These are phyloP conservation scores for Xiphophorus hellerii DNA, from an alignment of 2,113 vertebrate genomes.

Conservation along the genomic window DNA sequence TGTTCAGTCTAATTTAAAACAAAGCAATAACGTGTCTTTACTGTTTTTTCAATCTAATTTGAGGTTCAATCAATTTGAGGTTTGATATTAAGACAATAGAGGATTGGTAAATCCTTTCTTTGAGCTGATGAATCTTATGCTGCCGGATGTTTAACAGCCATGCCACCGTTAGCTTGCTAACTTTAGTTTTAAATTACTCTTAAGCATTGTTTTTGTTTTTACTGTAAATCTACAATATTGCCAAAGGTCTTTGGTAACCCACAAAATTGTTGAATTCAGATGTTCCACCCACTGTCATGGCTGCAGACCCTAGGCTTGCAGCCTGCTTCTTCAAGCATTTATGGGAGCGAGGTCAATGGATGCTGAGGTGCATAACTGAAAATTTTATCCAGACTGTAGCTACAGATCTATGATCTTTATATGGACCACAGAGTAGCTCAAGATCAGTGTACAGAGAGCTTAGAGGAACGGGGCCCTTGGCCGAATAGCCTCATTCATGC, in stretches of 20 bases:
- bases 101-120: not conserved
- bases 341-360: not conserved
- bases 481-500: no score
- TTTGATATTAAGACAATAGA: no score
- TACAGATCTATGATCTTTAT: not conserved
- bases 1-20: no score
- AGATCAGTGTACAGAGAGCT: not conserved
- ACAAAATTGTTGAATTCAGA: not conserved
- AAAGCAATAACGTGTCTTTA: no score
- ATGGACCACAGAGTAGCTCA: not conserved
- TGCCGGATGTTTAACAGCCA: not conserved
- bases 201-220: no score
- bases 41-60: no score
- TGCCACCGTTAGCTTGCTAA: not conserved
- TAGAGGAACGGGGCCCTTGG: no score
- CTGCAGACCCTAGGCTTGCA: not conserved
- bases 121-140: not conserved
- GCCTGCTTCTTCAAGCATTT: not conserved
- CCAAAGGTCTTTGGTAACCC: not conserved
- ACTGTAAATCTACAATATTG: not conserved
- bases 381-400: not conserved
- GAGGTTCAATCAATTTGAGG: no score
- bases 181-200: not conserved
- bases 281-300: not conserved
- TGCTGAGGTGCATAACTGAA: not conserved